phyloP scores from a whole-genome alignment of 2,888 invertebrate species.

The Plebejus melissa region DNA sequence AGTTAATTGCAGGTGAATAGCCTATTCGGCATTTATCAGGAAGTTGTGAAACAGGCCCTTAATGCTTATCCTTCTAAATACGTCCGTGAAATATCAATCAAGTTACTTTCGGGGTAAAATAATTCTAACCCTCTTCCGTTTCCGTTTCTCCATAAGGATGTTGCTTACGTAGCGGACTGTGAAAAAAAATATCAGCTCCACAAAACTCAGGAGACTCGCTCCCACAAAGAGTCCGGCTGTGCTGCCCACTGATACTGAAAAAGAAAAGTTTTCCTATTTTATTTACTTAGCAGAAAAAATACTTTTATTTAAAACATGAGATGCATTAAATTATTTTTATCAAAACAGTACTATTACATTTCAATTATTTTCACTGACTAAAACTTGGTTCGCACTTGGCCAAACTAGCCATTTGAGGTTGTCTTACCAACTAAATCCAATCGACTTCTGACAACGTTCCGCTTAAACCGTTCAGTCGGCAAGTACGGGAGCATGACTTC shows the following conservation, averaged over 20 bases:
- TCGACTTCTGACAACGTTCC: constrained; percentile 82
- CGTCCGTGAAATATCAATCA: background rate
- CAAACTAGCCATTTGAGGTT: no score
- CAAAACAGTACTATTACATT: no score
- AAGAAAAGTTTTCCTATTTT: background rate
- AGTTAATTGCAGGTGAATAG: no score
- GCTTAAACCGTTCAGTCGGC: constrained; percentile 81
- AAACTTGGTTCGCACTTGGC: no score
- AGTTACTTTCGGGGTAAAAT: background rate
- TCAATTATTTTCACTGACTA: no score
- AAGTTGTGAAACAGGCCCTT: no score
- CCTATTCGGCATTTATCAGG: no score
- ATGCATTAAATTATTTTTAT: no score
- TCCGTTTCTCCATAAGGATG: constrained; percentile 47
- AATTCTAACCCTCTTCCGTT: constrained; percentile 9
- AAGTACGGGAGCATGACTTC: constrained; percentile 78
- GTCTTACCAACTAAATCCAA: constrained; percentile 81
- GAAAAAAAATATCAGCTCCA: constrained; percentile 81
- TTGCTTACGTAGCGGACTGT: constrained; percentile 73
- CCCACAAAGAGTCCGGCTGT: constrained; percentile 83
- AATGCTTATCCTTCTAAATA: no score
- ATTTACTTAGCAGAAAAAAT: no score
- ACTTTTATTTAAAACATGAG: no score
- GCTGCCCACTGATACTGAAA: constrained; percentile 82
- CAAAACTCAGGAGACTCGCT: constrained; percentile 82